Evolutionary conservation across 2,888 invertebrate species (phyloP), one percentile per base, ranked within the genome.

Genomic region (Mythimna ferrago): DNA sequence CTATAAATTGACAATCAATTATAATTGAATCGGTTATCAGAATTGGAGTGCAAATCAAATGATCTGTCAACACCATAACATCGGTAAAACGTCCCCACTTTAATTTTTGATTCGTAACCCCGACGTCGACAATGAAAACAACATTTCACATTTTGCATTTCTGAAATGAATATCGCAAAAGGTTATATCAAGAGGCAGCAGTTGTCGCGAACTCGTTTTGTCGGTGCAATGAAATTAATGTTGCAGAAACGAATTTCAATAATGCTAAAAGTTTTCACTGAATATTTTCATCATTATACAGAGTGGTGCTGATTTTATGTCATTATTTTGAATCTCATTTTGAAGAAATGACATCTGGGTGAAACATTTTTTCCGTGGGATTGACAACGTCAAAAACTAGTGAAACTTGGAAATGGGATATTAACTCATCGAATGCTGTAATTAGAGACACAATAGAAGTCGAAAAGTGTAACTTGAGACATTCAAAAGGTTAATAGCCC

Each of bases 11-110:
- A 62, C 51, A 73, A 68, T 71, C 62, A 66, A 78, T 67, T 71
- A 63, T 71, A 76, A 76, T 78, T 11, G 14, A 72, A 72, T 74
- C 64, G 53, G 32, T 64, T 71, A 68, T 76, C 71, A 73, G 54
- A 58, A 73, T 68, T 71, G 54, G 54, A 83, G 64, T 61, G 67
- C 48, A 71, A 84, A 82, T 82, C 58, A 66, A 83, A 75, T 73
- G 66, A 71, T 68, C 72, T 79, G 78, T 72, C 82, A 72, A 68
- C 67, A 84, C 60, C 69, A 82, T 67, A n/a, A 66, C 69, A 57
- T 41, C 69, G 60, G n/a, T 66, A 66, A 63, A 71, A 54, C 26
- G 26, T 60, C 7, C 61, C 48, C 21, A 63, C 48, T 81, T 64
- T 35, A 64, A 81, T 80, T 57, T 81, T 82, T 68, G 67, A 68